These are phyloP conservation scores for Crenuchus spilurus DNA, from an alignment of 2,797 vertebrate genomes.

Conservation along the genomic window DNA sequence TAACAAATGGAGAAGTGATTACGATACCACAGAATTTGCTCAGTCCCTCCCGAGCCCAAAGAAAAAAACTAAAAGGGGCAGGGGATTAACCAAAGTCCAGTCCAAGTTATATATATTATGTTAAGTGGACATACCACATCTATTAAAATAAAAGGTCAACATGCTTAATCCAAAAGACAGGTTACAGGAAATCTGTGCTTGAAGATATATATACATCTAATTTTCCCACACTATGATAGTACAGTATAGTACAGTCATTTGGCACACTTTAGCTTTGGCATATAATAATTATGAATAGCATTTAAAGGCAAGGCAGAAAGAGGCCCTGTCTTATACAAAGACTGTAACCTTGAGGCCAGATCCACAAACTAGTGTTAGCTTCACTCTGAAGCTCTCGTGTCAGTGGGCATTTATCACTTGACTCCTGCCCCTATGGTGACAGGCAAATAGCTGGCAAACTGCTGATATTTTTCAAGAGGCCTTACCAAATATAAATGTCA, in stretches of 20 bases:
- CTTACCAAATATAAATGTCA: conserved; percentile 54
- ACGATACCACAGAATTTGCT: conserved; percentile 46
- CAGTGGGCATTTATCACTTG: conserved; percentile 42
- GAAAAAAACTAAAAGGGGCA: conserved; percentile 27
- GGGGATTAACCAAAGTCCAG: conserved; percentile 21
- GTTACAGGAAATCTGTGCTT: conserved; percentile 18
- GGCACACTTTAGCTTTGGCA: neutral
- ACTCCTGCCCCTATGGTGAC: conserved; percentile 48
- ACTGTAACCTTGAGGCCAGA: conserved; percentile 11
- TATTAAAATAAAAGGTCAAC: conserved; percentile 26
- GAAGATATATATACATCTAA: conserved; percentile 17
- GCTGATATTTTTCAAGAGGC: conserved; percentile 57
- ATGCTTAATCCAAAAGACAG: neutral
- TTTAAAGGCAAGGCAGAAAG: conserved; percentile 4
- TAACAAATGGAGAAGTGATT: conserved; percentile 56
- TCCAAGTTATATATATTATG: conserved; percentile 29
- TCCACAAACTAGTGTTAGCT: conserved; percentile 44
- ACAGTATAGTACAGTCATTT: neutral
- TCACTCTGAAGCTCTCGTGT: conserved; percentile 28
- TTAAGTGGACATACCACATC: conserved; percentile 18
- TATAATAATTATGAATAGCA: neutral
- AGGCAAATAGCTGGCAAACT: conserved; percentile 53
- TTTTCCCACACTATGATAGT: neutral
- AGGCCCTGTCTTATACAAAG: conserved; percentile 6
- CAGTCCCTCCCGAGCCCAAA: conserved; percentile 35